Percentiles rank a stretch among this genome's conserved stretches.
Evolutionary conservation across 2,113 vertebrate genomes (phyloP).

Genomic region (Ptychochromis oligacanthus): DNA sequence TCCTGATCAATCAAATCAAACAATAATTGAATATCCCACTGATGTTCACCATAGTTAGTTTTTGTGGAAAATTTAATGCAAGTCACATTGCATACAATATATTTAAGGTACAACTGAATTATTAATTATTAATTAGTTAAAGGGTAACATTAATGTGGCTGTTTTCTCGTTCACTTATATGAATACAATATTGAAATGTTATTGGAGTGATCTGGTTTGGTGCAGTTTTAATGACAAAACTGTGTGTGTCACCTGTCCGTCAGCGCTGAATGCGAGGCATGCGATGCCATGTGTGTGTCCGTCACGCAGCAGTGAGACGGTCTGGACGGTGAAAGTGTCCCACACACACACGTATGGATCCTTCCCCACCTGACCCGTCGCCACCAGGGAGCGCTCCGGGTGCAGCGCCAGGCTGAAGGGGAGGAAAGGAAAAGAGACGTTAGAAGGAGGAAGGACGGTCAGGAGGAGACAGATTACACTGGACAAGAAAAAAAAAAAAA

Average conservation of each 20-base stretch:
- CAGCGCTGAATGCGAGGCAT: slow-evolving; percentile 91
- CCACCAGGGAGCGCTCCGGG: slow-evolving; percentile 92
- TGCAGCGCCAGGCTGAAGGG: slow-evolving; percentile 91
- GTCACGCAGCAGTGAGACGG: slow-evolving; percentile 92
- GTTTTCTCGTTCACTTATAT: background rate
- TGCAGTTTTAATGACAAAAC: no score
- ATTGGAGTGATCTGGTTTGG: no score
- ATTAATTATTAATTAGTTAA: background rate
- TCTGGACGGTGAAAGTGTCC: slow-evolving; percentile 89
- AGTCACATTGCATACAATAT: background rate
- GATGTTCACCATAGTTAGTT: no score
- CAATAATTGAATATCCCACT: no score
- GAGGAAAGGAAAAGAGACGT: slow-evolving; percentile 13
- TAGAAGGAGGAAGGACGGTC: no score
- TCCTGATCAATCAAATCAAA: no score
- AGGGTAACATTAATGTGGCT: background rate
- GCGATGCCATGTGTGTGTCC: slow-evolving; percentile 95
- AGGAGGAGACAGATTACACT: background rate
- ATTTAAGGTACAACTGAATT: background rate
- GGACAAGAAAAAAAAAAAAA: no score
- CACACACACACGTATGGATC: slow-evolving; percentile 95
- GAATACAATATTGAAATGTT: no score
- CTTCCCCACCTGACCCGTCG: slow-evolving; percentile 96
- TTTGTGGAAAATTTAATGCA: no score
- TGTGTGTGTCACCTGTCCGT: slow-evolving; percentile 88